phyloP scores from a whole-genome alignment of 1,140 invertebrate species.

The Zaprionus inermis region DNA sequence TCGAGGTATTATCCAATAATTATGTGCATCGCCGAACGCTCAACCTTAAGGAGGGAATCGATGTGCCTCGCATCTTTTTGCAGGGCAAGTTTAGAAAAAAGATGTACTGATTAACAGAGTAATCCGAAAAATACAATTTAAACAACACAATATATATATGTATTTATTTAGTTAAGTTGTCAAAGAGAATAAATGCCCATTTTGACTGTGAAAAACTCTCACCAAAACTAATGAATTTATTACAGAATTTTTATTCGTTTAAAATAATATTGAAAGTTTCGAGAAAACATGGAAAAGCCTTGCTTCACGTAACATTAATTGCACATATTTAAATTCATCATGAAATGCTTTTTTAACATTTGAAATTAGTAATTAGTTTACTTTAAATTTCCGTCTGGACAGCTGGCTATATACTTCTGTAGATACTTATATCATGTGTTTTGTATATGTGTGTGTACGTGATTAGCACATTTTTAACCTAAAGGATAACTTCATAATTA shows the following conservation, averaged over 20 bases:
- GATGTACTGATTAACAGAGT: no score
- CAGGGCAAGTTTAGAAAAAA: conserved; percentile 93
- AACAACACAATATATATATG: conserved; percentile 33
- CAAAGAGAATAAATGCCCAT: conserved; percentile 8
- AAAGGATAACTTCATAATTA: conserved; percentile 49
- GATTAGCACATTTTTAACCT: conserved; percentile 38
- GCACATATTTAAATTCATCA: conserved; percentile 34
- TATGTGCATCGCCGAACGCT: conserved; percentile 95
- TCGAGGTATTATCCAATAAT: conserved; percentile 87
- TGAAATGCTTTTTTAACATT: conserved; percentile 27
- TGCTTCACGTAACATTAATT: conserved; percentile 13
- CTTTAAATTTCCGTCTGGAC: conserved; percentile 11
- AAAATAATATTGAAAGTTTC: background rate
- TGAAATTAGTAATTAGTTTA: conserved; percentile 15
- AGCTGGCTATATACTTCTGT: conserved; percentile 29
- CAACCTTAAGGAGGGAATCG: conserved; percentile 95
- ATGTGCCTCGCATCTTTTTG: conserved; percentile 95
- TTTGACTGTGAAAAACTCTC: background rate
- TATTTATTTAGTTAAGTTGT: conserved; percentile 53
- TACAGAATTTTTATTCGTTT: background rate
- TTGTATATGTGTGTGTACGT: background rate
- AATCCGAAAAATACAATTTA: no score
- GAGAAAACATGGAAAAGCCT: conserved; percentile 2
- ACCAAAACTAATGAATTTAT: background rate
- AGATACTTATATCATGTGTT: conserved; percentile 9